Conservation (phyloP, 2,113 vertebrate species). For the Cyprinodon variegatus region DNA sequence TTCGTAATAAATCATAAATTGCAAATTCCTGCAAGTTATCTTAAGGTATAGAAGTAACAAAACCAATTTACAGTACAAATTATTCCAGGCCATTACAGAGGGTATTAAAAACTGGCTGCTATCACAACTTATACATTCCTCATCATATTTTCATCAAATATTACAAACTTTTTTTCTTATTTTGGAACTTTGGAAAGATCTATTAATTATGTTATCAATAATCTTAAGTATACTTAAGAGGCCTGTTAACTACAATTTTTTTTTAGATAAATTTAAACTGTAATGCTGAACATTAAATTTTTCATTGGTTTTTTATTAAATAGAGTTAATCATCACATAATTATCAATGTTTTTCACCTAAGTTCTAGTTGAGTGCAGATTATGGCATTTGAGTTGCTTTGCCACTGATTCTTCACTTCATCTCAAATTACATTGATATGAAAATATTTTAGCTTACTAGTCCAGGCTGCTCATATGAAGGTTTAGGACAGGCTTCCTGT, state of each 20-base stretch:
- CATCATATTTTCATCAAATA: no score
- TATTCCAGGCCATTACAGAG: no score
- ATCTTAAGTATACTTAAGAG: no score
- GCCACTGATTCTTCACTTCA: conserved; percentile 49
- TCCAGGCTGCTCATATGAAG: conserved; percentile 37
- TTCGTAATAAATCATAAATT: not conserved
- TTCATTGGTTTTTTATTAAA: not conserved
- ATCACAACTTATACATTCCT: no score
- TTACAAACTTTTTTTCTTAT: no score
- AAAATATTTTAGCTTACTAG: conserved; percentile 39
- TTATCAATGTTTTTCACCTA: not conserved
- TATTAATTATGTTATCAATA: no score
- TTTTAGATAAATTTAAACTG: no score
- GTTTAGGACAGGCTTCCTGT: conserved; percentile 25
- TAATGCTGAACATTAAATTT: not conserved
- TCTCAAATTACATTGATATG: conserved; percentile 32
- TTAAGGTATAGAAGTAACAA: not conserved
- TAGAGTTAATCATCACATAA: not conserved
- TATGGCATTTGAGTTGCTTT: conserved; percentile 21
- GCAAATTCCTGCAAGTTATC: not conserved
- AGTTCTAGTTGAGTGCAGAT: not conserved
- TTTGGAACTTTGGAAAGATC: no score
- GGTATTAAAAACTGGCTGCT: no score
- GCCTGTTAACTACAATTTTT: no score
- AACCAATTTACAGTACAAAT: not conserved